phyloP scores from a whole-genome alignment of 2,797 vertebrate species.

The Leptoclinus maculatus region DNA sequence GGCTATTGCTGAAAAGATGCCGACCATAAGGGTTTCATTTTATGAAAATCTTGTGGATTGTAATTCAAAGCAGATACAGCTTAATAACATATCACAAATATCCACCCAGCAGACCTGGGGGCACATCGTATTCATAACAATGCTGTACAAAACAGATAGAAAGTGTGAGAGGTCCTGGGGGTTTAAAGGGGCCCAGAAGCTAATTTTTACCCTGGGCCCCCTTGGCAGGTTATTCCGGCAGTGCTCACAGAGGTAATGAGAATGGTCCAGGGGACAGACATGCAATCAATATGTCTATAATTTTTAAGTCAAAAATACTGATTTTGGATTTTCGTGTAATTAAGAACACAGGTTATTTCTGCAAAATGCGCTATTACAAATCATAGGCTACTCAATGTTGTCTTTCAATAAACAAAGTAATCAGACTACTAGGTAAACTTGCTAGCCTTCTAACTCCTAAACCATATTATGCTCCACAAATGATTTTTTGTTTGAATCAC shows the following conservation, averaged over 20 bases:
- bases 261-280: neutral
- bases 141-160: neutral
- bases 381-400: neutral
- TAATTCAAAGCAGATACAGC: neutral
- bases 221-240: neutral
- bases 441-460: neutral
- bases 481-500: neutral
- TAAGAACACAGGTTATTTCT: neutral
- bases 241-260: neutral
- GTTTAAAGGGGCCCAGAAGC: neutral
- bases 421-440: neutral
- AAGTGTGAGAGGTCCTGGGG: neutral
- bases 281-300: too few relatives aligned
- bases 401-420: neutral
- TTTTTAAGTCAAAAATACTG: neutral
- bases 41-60: neutral
- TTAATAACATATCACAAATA: neutral
- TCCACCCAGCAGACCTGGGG: neutral
- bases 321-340: neutral
- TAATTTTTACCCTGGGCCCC: neutral
- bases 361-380: neutral
- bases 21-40: neutral
- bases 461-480: neutral
- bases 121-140: neutral
- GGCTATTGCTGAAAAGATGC: neutral